Evolutionary conservation across 2,113 vertebrate species (phyloP).

Genomic region (Piaya cayana): DNA sequence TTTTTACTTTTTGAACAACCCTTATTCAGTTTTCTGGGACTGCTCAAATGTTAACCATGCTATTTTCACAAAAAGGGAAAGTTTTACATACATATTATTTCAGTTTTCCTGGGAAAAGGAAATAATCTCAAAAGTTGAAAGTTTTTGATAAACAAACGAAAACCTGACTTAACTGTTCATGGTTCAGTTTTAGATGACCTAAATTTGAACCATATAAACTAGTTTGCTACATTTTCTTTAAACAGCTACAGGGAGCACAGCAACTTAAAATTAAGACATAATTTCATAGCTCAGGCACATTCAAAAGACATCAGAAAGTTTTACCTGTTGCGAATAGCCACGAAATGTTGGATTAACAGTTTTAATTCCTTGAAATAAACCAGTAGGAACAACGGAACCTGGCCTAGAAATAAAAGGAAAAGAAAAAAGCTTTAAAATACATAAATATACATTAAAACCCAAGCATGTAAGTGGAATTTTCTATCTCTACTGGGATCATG

Average conservation of each 20-base stretch:
- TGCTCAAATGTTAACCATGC: background rate
- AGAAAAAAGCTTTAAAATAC: background rate
- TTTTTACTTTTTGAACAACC: background rate
- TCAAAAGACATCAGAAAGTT: conserved; percentile 22
- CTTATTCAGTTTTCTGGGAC: background rate
- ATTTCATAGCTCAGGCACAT: background rate
- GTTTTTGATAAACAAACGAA: background rate
- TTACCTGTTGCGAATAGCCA: conserved; percentile 97
- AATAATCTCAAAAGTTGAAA: background rate
- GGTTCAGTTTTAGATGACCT: background rate
- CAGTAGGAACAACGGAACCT: conserved; percentile 94
- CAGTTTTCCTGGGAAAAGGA: background rate
- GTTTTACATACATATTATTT: background rate
- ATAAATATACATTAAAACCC: background rate
- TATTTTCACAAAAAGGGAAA: background rate
- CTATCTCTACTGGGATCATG: background rate
- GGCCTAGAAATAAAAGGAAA: conserved; percentile 77
- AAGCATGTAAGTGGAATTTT: background rate
- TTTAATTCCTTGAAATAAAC: conserved; percentile 98
- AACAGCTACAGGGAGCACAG: background rate
- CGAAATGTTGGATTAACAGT: conserved; percentile 95
- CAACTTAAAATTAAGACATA: background rate
- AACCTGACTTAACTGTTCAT: background rate
- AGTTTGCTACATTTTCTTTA: background rate
- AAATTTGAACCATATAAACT: background rate